Base-by-base conservation (phyloP, 1,140 invertebrate genomes). In the Fopius arisanus region DNA sequence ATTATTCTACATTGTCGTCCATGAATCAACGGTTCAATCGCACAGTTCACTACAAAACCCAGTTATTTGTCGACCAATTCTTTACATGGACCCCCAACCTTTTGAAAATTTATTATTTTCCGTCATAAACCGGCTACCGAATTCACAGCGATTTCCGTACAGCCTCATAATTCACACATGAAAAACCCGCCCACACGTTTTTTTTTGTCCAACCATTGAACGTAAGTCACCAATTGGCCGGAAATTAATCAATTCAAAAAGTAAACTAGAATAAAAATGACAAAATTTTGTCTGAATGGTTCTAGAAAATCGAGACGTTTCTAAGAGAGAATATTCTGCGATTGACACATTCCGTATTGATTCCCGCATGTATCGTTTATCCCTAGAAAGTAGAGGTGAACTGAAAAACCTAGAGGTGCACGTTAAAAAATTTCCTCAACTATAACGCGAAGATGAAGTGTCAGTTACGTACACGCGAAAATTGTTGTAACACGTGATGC, bases 11-110 rank as follows among this genome's bases (percentile, higher is more conserved):
- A 7, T 31, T 31, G 3, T 31, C 29, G 29, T 3, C 75, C 75
- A 80, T 82, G 76, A 76, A 82, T 82, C 79, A 79, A 81, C 67
- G 70, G 73, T 75, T 80, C 81, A 79, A 80, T 82, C 79, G 81
- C 79, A 82, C 77, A 78, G 76, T 80, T 77, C 77, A 79, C 78
- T 75, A 67, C 75, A 31, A 77, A 59, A 48, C 59, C 73, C 69
- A 72, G 76, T 79, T 81, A 77, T 77, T 78, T 75, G 21, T 48
- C 62, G 67, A 78, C 73, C 66, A 73, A 70, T 80, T 80, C 75
- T 82, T 78, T 81, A 80, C 78, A 77, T 37, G 1, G 33, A 19
- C 43, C n/a, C 68, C 67, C 19, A 41, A 51, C n/a, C 40, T 3
- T 67, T 37, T 21, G 16, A 51, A 51, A 78, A 81, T 81, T 79